Conservation (phyloP, 2,888 invertebrate genomes). For the Pristionchus japonicus region DNA sequence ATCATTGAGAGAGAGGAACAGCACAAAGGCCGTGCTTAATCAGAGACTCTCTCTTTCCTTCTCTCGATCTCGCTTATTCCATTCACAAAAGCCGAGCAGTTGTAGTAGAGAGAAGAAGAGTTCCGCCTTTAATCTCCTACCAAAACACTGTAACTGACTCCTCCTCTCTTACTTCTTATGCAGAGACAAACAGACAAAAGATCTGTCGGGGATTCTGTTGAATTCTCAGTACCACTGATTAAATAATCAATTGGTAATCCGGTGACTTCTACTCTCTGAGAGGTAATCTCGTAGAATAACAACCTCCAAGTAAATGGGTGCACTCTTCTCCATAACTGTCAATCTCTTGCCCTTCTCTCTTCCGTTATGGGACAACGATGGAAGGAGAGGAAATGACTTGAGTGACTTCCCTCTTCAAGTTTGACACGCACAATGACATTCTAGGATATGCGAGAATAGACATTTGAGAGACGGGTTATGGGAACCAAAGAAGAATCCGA, state of each 20-base stretch:
- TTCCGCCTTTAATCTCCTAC: not conserved
- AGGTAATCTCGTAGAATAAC: not conserved
- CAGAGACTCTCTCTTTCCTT: not conserved
- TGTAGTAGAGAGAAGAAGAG: not conserved
- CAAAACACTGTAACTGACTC: constrained; percentile 40
- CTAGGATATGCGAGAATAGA: not conserved
- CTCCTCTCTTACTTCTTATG: not conserved
- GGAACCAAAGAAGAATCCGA: not conserved
- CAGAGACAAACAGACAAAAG: not conserved
- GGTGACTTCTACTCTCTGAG: too few relatives aligned
- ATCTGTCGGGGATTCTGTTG: not conserved
- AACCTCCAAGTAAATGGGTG: not conserved
- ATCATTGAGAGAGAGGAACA: not conserved
- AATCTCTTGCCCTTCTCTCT: not conserved
- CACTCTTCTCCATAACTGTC: not conserved
- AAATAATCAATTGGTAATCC: not conserved
- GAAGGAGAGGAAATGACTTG: not conserved
- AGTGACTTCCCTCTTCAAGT: constrained; percentile 10
- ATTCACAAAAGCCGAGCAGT: not conserved
- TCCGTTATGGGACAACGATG: not conserved
- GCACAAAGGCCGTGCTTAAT: constrained; percentile 15
- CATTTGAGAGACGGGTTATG: not conserved
- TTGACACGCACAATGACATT: constrained; percentile 10
- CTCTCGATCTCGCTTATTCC: constrained; percentile 18
- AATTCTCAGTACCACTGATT: not conserved